phyloP scores from a whole-genome alignment of 2,888 invertebrate species.

The Odontocolon sp. region DNA sequence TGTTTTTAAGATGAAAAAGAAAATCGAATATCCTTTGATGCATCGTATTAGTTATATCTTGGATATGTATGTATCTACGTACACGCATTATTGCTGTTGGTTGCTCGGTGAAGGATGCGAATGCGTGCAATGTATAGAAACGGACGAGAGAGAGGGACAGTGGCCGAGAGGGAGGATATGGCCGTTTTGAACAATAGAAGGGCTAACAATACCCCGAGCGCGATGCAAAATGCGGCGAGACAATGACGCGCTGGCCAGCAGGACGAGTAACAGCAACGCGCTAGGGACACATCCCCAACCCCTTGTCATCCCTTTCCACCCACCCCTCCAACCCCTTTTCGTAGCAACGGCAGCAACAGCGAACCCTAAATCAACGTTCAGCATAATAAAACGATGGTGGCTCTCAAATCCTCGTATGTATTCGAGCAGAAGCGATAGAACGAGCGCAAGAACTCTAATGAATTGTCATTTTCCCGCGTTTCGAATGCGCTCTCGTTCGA shows the following conservation, averaged over 20 bases:
- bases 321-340: too few species aligned
- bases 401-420: neutral
- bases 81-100: conserved; percentile 8
- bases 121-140: neutral
- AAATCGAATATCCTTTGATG: too few species aligned
- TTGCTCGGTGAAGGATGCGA: conserved; percentile 37
- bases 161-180: conserved; percentile 44
- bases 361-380: conserved; percentile 78
- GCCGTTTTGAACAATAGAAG: conserved; percentile 73
- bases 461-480: conserved; percentile 73
- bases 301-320: conserved; percentile 8
- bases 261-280: conserved; percentile 25
- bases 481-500: conserved; percentile 22
- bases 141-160: conserved; percentile 9
- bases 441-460: conserved; percentile 70
- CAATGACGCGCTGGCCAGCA: conserved; percentile 73
- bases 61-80: neutral
- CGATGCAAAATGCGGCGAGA: conserved; percentile 73
- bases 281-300: conserved; percentile 7
- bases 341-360: conserved; percentile 37
- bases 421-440: neutral
- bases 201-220: conserved; percentile 76
- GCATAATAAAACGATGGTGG: conserved; percentile 75
- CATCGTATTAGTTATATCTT: too few species aligned
- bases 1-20: too few species aligned